Conservation (phyloP, 2,888 invertebrate species). For the Ornithoptera priamus region DNA sequence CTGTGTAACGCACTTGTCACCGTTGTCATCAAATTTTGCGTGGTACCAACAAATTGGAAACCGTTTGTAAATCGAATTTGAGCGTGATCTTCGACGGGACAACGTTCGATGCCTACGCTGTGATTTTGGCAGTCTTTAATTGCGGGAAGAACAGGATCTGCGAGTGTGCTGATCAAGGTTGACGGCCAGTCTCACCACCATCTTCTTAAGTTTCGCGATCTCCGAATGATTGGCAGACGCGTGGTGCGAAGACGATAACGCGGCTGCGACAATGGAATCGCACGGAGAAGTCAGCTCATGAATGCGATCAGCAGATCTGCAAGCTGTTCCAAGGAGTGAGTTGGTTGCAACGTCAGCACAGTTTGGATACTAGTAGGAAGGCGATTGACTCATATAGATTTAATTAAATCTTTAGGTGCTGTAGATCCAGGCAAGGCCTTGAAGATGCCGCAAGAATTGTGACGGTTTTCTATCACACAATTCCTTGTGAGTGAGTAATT, state of each 20-base stretch:
- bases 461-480: no score
- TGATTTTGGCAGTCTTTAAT: neutral
- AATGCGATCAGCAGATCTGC: neutral
- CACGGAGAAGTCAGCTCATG: neutral
- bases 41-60: neutral
- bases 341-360: neutral
- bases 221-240: neutral
- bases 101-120: neutral
- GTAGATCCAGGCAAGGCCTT: neutral
- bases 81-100: neutral
- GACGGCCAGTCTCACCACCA: neutral
- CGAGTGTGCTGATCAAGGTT: neutral
- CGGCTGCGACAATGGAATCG: neutral
- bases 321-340: neutral
- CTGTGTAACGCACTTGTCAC: neutral
- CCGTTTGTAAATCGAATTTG: neutral
- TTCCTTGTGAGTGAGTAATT: no score
- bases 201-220: conserved; percentile 1
- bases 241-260: neutral
- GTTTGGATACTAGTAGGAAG: conserved; percentile 23
- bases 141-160: neutral
- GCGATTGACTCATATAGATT: conserved; percentile 31
- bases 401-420: conserved; percentile 30
- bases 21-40: neutral
- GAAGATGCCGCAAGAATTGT: no score